These are phyloP conservation scores for Muntiacus reevesi DNA, from an alignment of 2,113 vertebrate species.

Conservation along the genomic window DNA sequence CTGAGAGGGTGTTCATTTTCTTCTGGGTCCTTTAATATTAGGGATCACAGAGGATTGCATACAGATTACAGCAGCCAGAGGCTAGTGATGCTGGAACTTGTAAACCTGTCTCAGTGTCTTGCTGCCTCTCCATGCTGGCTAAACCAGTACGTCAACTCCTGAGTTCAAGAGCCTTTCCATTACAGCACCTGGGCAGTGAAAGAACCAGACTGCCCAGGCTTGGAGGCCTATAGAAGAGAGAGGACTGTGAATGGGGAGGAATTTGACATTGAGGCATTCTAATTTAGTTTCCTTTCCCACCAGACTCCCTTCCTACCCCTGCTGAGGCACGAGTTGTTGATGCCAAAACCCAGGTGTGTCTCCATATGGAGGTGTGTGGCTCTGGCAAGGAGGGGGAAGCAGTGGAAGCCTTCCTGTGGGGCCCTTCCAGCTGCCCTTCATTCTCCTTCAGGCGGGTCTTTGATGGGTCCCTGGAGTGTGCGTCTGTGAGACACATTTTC, in stretches of 20 bases:
- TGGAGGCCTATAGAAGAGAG: neutral
- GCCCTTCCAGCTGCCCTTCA: slow-evolving; percentile 24
- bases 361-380: slow-evolving; percentile 44
- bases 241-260: neutral
- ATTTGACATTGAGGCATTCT: slow-evolving; percentile 46
- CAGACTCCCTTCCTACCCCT: neutral
- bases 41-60: neutral
- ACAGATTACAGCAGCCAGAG: neutral
- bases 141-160: neutral
- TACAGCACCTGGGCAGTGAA: neutral
- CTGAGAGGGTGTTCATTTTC: neutral
- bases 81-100: neutral
- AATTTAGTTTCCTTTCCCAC: neutral
- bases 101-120: neutral
- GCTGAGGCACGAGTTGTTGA: neutral
- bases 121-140: neutral
- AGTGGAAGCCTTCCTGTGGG: neutral
- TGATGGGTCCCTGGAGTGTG: neutral
- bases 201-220: neutral
- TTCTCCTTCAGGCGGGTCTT: slow-evolving; percentile 37
- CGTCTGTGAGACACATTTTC: neutral
- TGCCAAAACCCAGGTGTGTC: slow-evolving; percentile 53
- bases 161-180: slow-evolving; percentile 6
- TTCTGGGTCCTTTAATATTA: neutral
- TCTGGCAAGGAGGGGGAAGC: neutral